These are phyloP conservation scores for Laupala kohalensis DNA, from an alignment of 1,140 invertebrate genomes.

Conservation along the genomic window DNA sequence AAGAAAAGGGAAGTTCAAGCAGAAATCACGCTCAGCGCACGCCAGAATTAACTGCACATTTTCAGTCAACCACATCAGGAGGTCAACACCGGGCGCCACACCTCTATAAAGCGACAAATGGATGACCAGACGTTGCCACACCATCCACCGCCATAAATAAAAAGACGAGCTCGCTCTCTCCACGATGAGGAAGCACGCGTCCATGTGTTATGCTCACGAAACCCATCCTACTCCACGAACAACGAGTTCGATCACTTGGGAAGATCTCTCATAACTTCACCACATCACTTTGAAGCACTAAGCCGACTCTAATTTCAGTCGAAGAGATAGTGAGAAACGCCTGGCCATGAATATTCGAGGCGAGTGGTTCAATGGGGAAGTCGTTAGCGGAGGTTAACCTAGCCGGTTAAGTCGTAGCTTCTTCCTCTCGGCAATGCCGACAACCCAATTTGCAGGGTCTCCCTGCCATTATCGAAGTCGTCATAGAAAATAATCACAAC, in stretches of 20 bases:
- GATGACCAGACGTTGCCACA: neutral
- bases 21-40: no score
- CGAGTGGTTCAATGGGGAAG: neutral
- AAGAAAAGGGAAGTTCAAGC: no score
- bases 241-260: neutral
- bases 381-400: neutral
- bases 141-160: neutral
- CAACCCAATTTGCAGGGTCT: neutral
- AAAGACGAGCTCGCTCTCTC: neutral
- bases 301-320: neutral
- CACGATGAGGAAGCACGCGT: neutral
- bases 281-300: neutral
- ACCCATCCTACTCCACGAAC: neutral
- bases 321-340: neutral
- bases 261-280: neutral
- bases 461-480: neutral
- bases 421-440: neutral
- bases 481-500: neutral
- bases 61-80: no score
- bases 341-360: neutral
- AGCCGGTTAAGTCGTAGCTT: neutral
- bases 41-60: no score
- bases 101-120: neutral
- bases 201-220: neutral
- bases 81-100: neutral